Evolutionary conservation across 2,113 vertebrate genomes (phyloP).

Genomic region (Clarias magur): DNA sequence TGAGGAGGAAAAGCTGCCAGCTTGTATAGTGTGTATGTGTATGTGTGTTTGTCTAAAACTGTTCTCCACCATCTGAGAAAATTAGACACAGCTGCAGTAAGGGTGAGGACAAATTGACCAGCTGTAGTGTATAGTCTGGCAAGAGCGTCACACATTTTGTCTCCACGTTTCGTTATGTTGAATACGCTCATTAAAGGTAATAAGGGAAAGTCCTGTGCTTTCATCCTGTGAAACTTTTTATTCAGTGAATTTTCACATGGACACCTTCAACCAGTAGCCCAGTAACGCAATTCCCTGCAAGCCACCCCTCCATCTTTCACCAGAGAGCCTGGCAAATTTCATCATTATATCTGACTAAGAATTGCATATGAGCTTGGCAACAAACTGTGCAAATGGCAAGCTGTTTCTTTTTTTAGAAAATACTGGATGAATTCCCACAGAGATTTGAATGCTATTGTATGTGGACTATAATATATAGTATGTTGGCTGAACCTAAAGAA

Average conservation of each 20-base stretch:
- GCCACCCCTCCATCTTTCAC: not conserved
- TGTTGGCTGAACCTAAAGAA: not conserved
- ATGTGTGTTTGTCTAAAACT: not conserved
- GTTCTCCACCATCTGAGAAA: not conserved
- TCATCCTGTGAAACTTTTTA: not conserved
- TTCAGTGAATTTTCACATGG: not conserved
- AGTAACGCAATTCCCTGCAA: not conserved
- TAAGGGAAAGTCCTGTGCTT: not conserved
- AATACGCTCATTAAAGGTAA: not conserved
- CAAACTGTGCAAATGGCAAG: not conserved
- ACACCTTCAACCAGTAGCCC: not conserved
- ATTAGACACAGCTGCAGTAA: not conserved
- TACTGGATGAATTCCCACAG: not conserved
- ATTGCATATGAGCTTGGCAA: not conserved
- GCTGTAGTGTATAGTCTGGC: not conserved
- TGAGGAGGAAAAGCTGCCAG: constrained; percentile 15
- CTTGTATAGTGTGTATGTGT: not conserved
- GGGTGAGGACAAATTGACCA: not conserved
- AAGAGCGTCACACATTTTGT: not conserved
- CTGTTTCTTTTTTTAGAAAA: not conserved
- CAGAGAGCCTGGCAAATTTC: not conserved
- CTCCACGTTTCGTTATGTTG: not conserved
- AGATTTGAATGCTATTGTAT: no score
- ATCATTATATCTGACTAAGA: not conserved
- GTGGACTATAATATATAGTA: not conserved